Evolutionary conservation across 2,888 invertebrate genomes (phyloP).

Genomic region (Urechis unicinctus): DNA sequence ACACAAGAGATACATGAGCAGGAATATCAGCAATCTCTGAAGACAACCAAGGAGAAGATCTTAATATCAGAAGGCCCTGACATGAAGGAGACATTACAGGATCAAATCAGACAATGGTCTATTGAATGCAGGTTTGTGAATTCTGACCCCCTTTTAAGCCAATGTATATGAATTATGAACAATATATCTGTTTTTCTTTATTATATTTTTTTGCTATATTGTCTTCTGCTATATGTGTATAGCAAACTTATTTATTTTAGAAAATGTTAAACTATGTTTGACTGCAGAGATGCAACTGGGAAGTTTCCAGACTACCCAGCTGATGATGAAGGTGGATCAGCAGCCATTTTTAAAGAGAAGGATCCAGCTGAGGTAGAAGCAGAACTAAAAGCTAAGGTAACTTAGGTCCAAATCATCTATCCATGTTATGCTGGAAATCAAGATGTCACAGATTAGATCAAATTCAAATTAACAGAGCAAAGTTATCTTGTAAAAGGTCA

Average conservation of each 20-base stretch:
- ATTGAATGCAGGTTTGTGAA: constrained; percentile 54
- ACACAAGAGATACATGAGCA: constrained; percentile 65
- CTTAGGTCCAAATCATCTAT: neutral
- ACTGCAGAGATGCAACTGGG: constrained; percentile 47
- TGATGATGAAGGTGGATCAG: constrained; percentile 83
- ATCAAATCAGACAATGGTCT: constrained; percentile 82
- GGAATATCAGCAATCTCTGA: constrained; percentile 66
- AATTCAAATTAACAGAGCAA: no score
- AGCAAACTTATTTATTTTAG: neutral
- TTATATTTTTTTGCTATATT: no score
- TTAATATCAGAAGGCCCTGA: constrained; percentile 66
- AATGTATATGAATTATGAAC: no score
- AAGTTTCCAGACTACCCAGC: constrained; percentile 83
- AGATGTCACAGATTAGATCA: no score
- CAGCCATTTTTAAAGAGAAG: constrained; percentile 63
- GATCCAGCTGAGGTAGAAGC: constrained; percentile 47
- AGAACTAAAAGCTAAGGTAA: constrained; percentile 46
- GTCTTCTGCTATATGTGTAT: no score
- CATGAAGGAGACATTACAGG: constrained; percentile 79
- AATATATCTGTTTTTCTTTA: no score
- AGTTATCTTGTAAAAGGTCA: no score
- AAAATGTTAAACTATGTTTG: neutral
- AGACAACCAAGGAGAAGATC: constrained; percentile 58
- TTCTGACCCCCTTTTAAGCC: no score
- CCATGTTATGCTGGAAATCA: no score